Conservation (phyloP, 2,888 invertebrate genomes). For the Hypomecis atomaria region DNA sequence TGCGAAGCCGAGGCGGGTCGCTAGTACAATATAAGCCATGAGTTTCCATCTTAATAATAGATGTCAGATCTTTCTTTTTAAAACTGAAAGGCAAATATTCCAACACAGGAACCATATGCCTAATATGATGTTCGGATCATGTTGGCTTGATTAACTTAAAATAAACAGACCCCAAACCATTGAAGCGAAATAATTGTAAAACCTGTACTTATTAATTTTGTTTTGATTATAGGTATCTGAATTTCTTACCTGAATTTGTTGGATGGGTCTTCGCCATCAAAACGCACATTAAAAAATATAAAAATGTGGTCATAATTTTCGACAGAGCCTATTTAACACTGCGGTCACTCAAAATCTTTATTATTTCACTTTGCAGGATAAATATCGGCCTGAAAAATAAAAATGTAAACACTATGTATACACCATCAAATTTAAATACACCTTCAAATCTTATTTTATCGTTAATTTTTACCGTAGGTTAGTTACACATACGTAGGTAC, state of each 20-base stretch:
- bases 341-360: not conserved
- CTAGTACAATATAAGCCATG: too few relatives aligned
- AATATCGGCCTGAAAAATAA: not conserved
- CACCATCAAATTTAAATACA: too few relatives aligned
- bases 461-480: not conserved
- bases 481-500: not conserved
- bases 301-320: constrained; percentile 18
- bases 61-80: too few relatives aligned
- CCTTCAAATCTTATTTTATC: too few relatives aligned
- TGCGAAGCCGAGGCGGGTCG: too few relatives aligned
- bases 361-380: not conserved
- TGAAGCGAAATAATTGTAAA: not conserved
- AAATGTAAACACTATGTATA: too few relatives aligned
- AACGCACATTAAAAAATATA: constrained; percentile 25
- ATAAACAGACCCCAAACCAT: not conserved
- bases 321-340: not conserved
- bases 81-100: too few relatives aligned
- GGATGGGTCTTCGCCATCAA: constrained; percentile 27
- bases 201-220: constrained; percentile 1
- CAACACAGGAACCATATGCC: too few relatives aligned
- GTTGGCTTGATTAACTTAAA: too few relatives aligned
- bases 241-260: constrained; percentile 30
- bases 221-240: not conserved
- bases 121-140: too few relatives aligned
- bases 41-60: too few relatives aligned